These are phyloP conservation scores for Lepus oiostolus DNA, from an alignment of 2,797 vertebrate genomes.

Conservation along the genomic window DNA sequence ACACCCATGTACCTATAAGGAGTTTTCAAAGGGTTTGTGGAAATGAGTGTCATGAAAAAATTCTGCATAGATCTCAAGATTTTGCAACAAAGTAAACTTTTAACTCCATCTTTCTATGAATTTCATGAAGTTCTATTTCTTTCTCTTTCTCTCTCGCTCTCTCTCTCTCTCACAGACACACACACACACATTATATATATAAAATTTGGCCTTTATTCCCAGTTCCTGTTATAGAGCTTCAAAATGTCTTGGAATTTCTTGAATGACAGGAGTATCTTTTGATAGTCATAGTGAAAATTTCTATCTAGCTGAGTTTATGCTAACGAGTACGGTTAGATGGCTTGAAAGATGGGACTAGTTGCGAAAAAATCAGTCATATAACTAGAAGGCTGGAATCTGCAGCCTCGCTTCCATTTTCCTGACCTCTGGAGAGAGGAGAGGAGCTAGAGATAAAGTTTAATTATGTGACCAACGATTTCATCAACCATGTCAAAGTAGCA, in stretches of 20 bases:
- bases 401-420: not conserved
- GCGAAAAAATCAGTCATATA: not conserved
- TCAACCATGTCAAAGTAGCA: not conserved
- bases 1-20: no score
- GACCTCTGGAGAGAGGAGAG: not conserved
- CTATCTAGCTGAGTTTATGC: not conserved
- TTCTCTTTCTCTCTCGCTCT: no score
- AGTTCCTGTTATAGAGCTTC: not conserved
- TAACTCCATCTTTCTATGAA: no score
- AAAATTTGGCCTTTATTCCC: not conserved
- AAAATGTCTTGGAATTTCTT: conserved; percentile 20
- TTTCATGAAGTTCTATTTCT: no score
- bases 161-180: not conserved
- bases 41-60: no score
- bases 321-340: not conserved
- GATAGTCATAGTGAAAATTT: not conserved
- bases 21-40: no score
- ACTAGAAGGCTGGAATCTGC: not conserved
- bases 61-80: no score
- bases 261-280: not conserved
- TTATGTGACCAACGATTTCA: not conserved
- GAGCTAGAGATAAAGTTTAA: not conserved
- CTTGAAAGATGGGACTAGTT: not conserved
- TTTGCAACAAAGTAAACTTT: no score
- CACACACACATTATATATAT: not conserved